Evolutionary conservation across 2,888 invertebrate species (phyloP).

Genomic region (Latheticus oryzae): DNA sequence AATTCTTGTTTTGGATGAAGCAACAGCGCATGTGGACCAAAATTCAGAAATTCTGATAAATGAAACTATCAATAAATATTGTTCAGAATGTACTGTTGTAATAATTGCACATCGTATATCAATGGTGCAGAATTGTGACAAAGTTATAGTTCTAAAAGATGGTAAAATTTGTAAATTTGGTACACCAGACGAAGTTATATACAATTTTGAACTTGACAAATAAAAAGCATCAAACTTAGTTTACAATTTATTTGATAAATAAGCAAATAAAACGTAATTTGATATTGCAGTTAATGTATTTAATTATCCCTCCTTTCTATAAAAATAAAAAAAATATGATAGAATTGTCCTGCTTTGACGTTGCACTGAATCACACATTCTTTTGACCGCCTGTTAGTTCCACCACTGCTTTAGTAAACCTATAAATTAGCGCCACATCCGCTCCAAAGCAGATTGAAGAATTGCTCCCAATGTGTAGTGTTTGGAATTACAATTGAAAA

Average conservation of each 20-base stretch:
- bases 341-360: too few relatives aligned
- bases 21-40: slow-evolving; percentile 69
- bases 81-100: slow-evolving; percentile 68
- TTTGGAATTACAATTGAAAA: slow-evolving; percentile 11
- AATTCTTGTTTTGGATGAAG: slow-evolving; percentile 69
- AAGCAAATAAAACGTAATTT: too few relatives aligned
- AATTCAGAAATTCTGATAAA: slow-evolving; percentile 68
- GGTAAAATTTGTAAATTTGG: slow-evolving; percentile 49
- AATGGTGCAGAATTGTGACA: slow-evolving; percentile 70
- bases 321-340: too few relatives aligned
- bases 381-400: slow-evolving; percentile 11
- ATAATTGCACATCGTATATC: slow-evolving; percentile 64
- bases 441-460: slow-evolving; percentile 15
- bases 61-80: slow-evolving; percentile 67
- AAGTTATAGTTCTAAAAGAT: slow-evolving; percentile 62
- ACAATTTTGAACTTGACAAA: too few relatives aligned
- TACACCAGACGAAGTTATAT: too few relatives aligned
- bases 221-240: too few relatives aligned
- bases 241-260: too few relatives aligned
- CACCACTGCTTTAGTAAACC: slow-evolving; percentile 15
- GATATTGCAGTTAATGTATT: too few relatives aligned
- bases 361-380: too few relatives aligned
- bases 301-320: too few relatives aligned
- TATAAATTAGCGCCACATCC: slow-evolving; percentile 36
- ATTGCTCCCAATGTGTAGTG: slow-evolving; percentile 13